Evolutionary conservation across 2,113 vertebrate genomes (phyloP).

Genomic region (Gulo gulo): DNA sequence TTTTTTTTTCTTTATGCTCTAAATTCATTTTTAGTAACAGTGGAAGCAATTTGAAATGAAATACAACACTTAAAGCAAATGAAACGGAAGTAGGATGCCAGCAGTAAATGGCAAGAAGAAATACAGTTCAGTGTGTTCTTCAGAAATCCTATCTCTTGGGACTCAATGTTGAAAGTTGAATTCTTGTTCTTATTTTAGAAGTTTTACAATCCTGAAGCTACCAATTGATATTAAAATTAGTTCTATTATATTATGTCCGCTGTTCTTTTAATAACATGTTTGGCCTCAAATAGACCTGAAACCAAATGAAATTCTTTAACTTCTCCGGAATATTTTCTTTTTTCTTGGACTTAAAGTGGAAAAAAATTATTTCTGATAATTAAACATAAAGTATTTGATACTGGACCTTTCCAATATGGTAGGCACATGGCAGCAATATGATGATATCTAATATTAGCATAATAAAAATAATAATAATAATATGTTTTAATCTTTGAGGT

Average conservation of each 20-base stretch:
- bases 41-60: conserved; percentile 58
- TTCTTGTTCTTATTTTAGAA: conserved; percentile 39
- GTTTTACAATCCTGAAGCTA: not conserved
- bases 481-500: not conserved
- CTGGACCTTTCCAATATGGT: not conserved
- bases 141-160: not conserved
- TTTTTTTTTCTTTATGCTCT: conserved; percentile 26
- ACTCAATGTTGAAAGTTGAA: not conserved
- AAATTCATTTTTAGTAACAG: conserved; percentile 53
- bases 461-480: not conserved
- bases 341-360: not conserved
- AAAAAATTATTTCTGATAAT: not conserved
- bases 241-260: not conserved
- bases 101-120: not conserved
- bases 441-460: not conserved
- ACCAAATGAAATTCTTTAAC: not conserved
- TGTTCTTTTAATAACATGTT: not conserved
- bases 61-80: conserved; percentile 21
- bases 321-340: not conserved
- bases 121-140: not conserved
- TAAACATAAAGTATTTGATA: not conserved
- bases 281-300: not conserved
- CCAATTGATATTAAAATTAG: not conserved
- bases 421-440: not conserved
- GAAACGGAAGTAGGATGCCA: not conserved